A percentile compares a stretch with the other conserved stretches of the same genome.
Evolutionary conservation across 1,140 invertebrate genomes (phyloP).

Genomic region (Euglossa dilemma): DNA sequence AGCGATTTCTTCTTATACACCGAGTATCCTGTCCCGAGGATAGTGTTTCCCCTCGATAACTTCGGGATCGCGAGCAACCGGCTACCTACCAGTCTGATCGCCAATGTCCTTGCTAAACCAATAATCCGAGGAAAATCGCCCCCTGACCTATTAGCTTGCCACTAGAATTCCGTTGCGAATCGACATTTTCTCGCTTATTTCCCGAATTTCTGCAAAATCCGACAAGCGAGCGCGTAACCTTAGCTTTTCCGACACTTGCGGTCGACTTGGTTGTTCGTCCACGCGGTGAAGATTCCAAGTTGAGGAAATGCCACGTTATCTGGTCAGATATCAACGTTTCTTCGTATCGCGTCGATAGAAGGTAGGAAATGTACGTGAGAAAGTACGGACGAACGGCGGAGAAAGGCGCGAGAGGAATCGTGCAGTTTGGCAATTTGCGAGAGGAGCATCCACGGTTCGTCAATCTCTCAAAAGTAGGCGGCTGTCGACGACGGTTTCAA

Average conservation of each 20-base stretch:
- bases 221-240: too few species aligned
- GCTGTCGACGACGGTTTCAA: slow-evolving; percentile 46
- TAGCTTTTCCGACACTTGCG: too few species aligned
- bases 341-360: background rate
- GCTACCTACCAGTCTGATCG: background rate
- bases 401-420: background rate
- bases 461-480: slow-evolving; percentile 18
- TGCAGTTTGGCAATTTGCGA: background rate
- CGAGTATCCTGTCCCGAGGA: slow-evolving; percentile 73
- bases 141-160: background rate
- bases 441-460: slow-evolving; percentile 13
- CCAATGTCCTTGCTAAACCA: background rate
- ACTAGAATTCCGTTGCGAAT: too few species aligned
- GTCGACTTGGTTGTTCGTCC: too few species aligned
- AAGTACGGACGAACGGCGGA: background rate
- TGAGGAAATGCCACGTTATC: too few species aligned
- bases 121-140: background rate
- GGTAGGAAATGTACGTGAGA: background rate
- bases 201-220: too few species aligned
- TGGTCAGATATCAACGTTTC: too few species aligned
- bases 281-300: too few species aligned
- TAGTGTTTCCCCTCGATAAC: slow-evolving; percentile 71
- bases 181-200: too few species aligned
- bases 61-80: slow-evolving; percentile 37
- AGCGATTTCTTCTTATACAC: slow-evolving; percentile 74